Percentiles rank a stretch among this genome's conserved stretches.
phyloP scores from a whole-genome alignment of 2,797 vertebrate species.

The Lacerta agilis region DNA sequence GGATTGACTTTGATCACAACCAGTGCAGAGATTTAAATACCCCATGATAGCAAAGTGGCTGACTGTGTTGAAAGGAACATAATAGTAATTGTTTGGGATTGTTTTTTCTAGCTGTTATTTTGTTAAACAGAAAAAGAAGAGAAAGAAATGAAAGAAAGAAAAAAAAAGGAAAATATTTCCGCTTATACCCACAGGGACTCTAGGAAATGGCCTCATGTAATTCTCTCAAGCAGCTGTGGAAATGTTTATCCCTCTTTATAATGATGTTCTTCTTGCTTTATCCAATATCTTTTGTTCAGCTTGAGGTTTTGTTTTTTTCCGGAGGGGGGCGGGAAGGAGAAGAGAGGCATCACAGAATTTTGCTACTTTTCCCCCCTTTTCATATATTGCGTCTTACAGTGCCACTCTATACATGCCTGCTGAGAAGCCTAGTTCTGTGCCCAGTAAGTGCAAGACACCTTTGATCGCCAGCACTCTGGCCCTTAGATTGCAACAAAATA shows the following conservation, averaged over 20 bases:
- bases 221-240: conserved; percentile 20
- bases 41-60: conserved; percentile 1
- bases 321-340: too few relatives aligned
- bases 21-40: not conserved
- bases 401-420: too few relatives aligned
- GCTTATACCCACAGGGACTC: not conserved
- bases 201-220: conserved; percentile 2
- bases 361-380: not conserved
- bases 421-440: too few relatives aligned
- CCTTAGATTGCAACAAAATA: too few relatives aligned
- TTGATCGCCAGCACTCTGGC: too few relatives aligned
- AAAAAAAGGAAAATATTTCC: conserved; percentile 17
- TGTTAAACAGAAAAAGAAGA: not conserved
- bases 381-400: not conserved
- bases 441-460: too few relatives aligned
- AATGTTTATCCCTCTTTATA: conserved; percentile 28
- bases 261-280: not conserved
- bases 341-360: not conserved
- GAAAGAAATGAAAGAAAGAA: not conserved
- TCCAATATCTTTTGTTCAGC: not conserved
- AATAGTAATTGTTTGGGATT: conserved; percentile 5
- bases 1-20: not conserved
- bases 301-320: not conserved
- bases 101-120: conserved; percentile 9
- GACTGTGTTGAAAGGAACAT: conserved; percentile 1